phyloP scores from a whole-genome alignment of 2,888 invertebrate species.

The Margaritifera margaritifera region DNA sequence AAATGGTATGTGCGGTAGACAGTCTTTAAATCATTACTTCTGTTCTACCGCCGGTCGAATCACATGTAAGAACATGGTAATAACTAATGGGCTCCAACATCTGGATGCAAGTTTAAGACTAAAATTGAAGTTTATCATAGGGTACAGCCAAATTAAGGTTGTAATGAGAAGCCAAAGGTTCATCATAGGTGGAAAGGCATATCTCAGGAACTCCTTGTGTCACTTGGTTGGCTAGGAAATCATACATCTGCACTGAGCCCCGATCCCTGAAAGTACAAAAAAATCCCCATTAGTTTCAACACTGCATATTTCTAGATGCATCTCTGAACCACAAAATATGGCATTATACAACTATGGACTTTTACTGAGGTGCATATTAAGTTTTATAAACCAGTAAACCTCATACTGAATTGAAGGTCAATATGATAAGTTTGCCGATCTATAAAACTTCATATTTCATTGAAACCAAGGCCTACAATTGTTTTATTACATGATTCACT shows the following conservation, averaged over 20 bases:
- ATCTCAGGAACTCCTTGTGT: conserved; percentile 63
- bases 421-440: background rate
- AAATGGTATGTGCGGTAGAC: too few relatives aligned
- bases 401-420: too few relatives aligned
- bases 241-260: conserved; percentile 62
- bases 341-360: background rate
- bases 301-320: background rate
- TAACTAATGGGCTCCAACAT: too few relatives aligned
- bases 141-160: conserved; percentile 67
- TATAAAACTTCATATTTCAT: background rate
- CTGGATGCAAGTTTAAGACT: background rate
- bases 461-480: background rate
- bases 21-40: too few relatives aligned
- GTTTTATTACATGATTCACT: too few relatives aligned
- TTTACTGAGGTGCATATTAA: too few relatives aligned
- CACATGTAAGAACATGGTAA: too few relatives aligned
- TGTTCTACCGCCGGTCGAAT: too few relatives aligned
- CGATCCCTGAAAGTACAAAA: conserved; percentile 53
- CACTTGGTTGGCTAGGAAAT: conserved; percentile 62
- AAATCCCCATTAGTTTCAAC: background rate
- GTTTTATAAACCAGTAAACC: too few relatives aligned
- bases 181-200: conserved; percentile 66
- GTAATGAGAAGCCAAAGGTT: conserved; percentile 65
- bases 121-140: conserved; percentile 54
- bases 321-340: conserved; percentile 1